phyloP scores from a whole-genome alignment of 2,113 vertebrate species.

The Otis tarda region DNA sequence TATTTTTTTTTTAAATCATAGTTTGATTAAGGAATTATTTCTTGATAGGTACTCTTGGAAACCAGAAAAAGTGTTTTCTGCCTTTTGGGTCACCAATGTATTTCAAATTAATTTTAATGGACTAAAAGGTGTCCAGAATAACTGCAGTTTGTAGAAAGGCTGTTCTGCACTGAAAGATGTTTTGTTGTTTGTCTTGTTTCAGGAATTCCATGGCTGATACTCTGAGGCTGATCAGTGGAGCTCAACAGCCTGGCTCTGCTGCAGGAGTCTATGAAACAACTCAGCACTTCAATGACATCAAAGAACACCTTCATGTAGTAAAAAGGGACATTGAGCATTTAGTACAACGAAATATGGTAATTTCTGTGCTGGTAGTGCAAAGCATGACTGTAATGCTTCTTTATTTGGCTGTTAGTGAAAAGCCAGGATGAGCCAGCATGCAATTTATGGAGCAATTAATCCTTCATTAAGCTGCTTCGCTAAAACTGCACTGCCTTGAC shows the following conservation, averaged over 20 bases:
- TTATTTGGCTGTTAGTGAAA: background rate
- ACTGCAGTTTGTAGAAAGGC: background rate
- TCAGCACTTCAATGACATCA: conserved; percentile 96
- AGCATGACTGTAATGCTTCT: background rate
- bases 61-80: background rate
- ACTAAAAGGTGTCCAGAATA: background rate
- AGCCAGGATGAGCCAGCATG: conserved; percentile 2
- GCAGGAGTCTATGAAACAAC: conserved; percentile 83
- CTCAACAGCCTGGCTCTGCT: conserved; percentile 77
- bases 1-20: background rate
- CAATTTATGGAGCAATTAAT: conserved; percentile 50
- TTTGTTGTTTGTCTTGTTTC: conserved; percentile 25
- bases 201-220: conserved; percentile 86
- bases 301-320: conserved; percentile 92
- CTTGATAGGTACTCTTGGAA: background rate
- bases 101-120: background rate
- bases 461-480: conserved; percentile 47
- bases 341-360: conserved; percentile 81
- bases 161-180: background rate
- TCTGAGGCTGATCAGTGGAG: conserved; percentile 77
- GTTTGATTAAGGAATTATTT: background rate
- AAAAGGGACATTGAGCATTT: conserved; percentile 88
- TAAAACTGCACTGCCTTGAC: conserved; percentile 33
- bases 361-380: background rate
- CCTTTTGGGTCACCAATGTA: background rate